phyloP scores from a whole-genome alignment of 2,888 invertebrate genomes.

The Pimpla rufipes region DNA sequence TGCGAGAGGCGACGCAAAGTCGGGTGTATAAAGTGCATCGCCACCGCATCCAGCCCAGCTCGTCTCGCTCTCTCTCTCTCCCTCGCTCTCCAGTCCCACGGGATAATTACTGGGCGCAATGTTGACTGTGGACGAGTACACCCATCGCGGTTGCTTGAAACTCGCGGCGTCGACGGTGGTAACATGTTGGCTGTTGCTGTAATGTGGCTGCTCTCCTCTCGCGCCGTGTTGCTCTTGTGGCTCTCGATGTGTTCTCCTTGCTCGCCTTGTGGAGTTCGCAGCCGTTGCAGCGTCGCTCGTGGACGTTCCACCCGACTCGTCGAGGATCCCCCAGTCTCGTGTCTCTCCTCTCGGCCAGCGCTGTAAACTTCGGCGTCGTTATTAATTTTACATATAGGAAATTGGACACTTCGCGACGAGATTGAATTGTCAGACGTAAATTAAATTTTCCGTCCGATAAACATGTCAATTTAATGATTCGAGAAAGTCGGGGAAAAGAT shows the following conservation, averaged over 20 bases:
- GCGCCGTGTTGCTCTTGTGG: conserved; percentile 1
- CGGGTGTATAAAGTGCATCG: conserved; percentile 56
- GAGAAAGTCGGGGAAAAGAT: neutral
- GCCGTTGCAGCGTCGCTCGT: conserved; percentile 29
- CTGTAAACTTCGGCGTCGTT: neutral
- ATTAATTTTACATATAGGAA: conserved; percentile 20
- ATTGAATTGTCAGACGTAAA: no score
- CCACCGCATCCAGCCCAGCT: neutral
- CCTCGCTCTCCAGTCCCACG: conserved; percentile 67
- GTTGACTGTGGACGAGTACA: conserved; percentile 65
- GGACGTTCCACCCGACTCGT: conserved; percentile 47
- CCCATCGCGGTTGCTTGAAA: conserved; percentile 52
- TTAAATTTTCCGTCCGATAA: no score
- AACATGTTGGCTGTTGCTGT: conserved; percentile 48
- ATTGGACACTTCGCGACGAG: neutral
- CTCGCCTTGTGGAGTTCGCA: conserved; percentile 61
- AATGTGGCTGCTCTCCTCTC: conserved; percentile 48
- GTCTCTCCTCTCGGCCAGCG: conserved; percentile 45
- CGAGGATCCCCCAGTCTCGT: conserved; percentile 55
- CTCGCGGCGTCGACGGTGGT: conserved; percentile 42
- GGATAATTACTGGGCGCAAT: conserved; percentile 67
- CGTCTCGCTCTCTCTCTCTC: no score
- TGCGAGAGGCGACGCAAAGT: conserved; percentile 46
- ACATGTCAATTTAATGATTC: no score
- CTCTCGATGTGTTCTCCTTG: conserved; percentile 39